Evolutionary conservation across 1,140 invertebrate species (phyloP).

Genomic region (Zaprionus tsacasi): DNA sequence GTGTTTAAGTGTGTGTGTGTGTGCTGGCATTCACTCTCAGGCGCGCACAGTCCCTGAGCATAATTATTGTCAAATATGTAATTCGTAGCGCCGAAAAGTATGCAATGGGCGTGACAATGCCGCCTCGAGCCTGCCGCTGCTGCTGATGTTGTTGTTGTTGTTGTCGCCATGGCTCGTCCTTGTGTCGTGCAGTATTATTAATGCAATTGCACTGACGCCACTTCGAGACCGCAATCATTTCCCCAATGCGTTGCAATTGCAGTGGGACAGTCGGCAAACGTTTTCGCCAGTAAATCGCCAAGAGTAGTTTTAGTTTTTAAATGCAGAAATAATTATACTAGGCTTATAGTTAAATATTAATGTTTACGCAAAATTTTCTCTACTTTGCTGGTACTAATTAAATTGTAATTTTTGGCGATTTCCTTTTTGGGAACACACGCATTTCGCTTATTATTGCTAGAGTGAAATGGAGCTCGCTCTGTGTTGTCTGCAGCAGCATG

Average conservation of each 20-base stretch:
- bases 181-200: slow-evolving; percentile 57
- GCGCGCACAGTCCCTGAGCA: slow-evolving; percentile 39
- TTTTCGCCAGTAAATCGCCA: slow-evolving; percentile 11
- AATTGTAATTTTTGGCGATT: background rate
- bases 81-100: slow-evolving; percentile 66
- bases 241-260: slow-evolving; percentile 9
- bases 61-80: slow-evolving; percentile 79
- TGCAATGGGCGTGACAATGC: slow-evolving; percentile 35
- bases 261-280: background rate
- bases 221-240: slow-evolving; percentile 47
- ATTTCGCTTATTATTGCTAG: background rate
- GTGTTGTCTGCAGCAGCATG: slow-evolving; percentile 27
- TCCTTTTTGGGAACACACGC: slow-evolving; percentile 15
- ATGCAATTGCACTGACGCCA: slow-evolving; percentile 56
- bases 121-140: slow-evolving; percentile 21
- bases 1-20: background rate
- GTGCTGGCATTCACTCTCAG: no score
- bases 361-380: no score
- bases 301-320: no score
- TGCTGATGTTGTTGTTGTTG: background rate
- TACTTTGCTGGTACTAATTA: no score
- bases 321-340: no score
- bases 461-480: slow-evolving; percentile 24
- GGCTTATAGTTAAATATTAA: no score
- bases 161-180: slow-evolving; percentile 24